Evolutionary conservation across 2,113 vertebrate genomes (phyloP), one percentile per base, ranked within the genome.

Genomic region (Patagioenas fasciata): DNA sequence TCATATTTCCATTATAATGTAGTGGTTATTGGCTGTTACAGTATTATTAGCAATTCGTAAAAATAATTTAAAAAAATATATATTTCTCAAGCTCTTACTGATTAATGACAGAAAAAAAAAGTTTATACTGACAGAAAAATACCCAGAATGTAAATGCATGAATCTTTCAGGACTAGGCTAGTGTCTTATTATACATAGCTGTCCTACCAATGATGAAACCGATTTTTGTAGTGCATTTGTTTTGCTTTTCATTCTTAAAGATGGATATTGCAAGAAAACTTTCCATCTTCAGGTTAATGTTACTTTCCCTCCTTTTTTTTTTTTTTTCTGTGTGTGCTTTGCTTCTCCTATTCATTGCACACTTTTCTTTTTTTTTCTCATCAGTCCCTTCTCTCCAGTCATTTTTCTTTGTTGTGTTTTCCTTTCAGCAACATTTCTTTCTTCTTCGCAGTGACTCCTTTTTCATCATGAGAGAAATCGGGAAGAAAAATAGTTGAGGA

Each of bases 401-500:
- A 84, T 94, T 92, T 93, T 93, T 90, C 51, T 95, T 86, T 34
- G 31, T 40, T 83, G 64, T 83, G 44, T 60, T 93, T 90, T 58
- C 23, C 62, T 90, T 82, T 67, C 82, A 93, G 56, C 71, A 93
- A 16, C 50, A 36, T 50, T 92, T 89, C 29, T 85, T 80, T 91
- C 47, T 85, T 93, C 56, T 83, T 88, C 90, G 31, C 53, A 69
- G 26, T 36, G 31, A 20, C 60, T 78, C 11, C 15, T 25, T 86
- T 90, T 94, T 80, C 88, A 92, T 71, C 69, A 84, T 34, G 61
- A 67, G n/a, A 83, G 79, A 89, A 89, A 79, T 36, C 61, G 78
- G 69, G 32, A 87, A 93, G 80, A 95, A 87, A 95, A 93, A 72
- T 69, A 54, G 80, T 54, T 0, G 0, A 75, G 48, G 77, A 92